Percentiles rank a stretch among this genome's conserved stretches.
These are phyloP conservation scores for Bos indicus DNA, from an alignment of 2,113 vertebrate species.

Conservation along the genomic window DNA sequence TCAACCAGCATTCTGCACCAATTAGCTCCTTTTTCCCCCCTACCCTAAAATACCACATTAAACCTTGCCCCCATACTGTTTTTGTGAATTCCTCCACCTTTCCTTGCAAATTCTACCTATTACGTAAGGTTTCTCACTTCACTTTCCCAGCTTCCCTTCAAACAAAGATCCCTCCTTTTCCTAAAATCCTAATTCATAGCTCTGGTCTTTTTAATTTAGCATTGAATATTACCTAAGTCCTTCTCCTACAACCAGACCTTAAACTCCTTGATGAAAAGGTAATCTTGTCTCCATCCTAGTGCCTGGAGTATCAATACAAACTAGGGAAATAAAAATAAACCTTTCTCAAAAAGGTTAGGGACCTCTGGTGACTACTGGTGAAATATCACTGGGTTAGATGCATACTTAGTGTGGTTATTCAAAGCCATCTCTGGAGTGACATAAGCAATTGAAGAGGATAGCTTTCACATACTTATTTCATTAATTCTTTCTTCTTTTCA, in stretches of 20 bases:
- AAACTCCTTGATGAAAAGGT: background rate
- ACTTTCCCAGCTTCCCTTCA: background rate
- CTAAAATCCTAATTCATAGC: background rate
- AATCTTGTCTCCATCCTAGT: background rate
- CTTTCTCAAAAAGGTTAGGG: background rate
- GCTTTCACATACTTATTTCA: background rate
- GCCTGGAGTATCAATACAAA: background rate
- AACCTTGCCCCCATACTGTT: background rate
- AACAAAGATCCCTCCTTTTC: background rate
- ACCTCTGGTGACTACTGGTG: background rate
- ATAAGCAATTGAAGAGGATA: background rate
- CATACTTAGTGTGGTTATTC: background rate
- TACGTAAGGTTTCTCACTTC: background rate
- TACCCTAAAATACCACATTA: background rate
- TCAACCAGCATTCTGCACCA: background rate
- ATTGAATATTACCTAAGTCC: background rate
- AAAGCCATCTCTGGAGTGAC: background rate
- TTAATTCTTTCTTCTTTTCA: background rate
- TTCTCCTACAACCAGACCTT: background rate
- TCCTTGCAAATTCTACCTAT: background rate
- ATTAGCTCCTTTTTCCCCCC: background rate
- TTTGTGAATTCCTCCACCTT: background rate
- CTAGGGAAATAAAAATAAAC: background rate
- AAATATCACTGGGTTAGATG: background rate
- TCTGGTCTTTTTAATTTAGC: background rate